Base-by-base conservation (phyloP, 1,140 invertebrate genomes). In the Caenorhabditis inopinata region DNA sequence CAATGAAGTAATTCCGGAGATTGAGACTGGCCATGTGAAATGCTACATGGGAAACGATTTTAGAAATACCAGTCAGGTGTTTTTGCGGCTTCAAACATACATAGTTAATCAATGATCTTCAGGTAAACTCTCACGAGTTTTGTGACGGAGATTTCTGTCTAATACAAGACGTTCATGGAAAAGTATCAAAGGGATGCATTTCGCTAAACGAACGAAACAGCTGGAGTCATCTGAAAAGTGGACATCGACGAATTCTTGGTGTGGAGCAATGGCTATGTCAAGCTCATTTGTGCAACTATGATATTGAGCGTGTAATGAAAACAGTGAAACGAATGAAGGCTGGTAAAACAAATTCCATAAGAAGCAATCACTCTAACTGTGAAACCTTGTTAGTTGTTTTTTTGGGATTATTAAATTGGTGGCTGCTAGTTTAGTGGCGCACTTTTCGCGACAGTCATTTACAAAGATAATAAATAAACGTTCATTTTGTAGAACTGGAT, bases 251-350 rank as follows among this genome's bases (percentile, higher is more conserved):
- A 38, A 74, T 79, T 18, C 23, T 79, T 4, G 78, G 73, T 21
- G 78, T 79, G 0, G 78, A 79, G n/a, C 78, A 79, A 32, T 79
- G 78, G 78, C 18, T 79, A 1, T 79, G 78, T 35, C 58, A 79
- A 32, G 53, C 78, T 27, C 78, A 79, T 47, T 47, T 79, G 29
- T 79, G 78, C 25, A 79, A 79, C 51, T 62, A 21, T 23, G 58
- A 79, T 45, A 29, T 45, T 9, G 45, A 79, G 29, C 11, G 76
- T 25, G 76, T 53, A 7, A 78, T 47, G 76, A 58, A 68, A 42
- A 27, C 76, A 3, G 53, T 78, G 16, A 58, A n/a, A 35, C 42
- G 49, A 23, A 62, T 47, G 76, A 62, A 53, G 68, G 32, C 58
- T 1, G 58, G 58, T 5, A 68, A 68, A 9, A 38, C 58, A 0